phyloP scores from a whole-genome alignment of 2,113 vertebrate genomes.

The Scytalopus superciliaris region DNA sequence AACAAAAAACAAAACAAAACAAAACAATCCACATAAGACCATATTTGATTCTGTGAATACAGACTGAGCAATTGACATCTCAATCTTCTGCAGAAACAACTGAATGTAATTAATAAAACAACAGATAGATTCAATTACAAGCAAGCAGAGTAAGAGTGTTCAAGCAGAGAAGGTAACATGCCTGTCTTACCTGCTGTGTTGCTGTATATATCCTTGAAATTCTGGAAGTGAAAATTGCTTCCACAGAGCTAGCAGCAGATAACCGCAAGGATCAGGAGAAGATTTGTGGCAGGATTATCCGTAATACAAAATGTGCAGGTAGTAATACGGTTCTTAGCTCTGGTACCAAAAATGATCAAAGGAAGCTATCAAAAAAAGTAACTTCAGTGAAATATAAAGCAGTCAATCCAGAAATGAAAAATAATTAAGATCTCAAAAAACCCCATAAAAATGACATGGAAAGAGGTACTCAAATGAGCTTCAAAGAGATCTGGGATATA shows the following conservation, averaged over 20 bases:
- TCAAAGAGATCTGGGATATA: neutral
- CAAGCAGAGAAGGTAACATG: neutral
- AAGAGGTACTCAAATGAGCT: neutral
- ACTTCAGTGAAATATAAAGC: neutral
- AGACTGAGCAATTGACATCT: neutral
- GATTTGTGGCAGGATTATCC: constrained; percentile 52
- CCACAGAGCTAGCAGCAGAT: neutral
- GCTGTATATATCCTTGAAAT: neutral
- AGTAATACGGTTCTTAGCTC: constrained; percentile 22
- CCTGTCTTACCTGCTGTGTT: neutral
- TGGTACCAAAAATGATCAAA: constrained; percentile 9
- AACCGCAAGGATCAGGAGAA: constrained; percentile 41
- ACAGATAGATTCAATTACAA: neutral
- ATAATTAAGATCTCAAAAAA: neutral
- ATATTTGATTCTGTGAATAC: neutral
- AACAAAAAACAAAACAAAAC: too few relatives aligned
- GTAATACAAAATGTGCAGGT: neutral
- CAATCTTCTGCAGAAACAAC: neutral
- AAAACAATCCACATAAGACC: too few relatives aligned
- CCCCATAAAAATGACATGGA: neutral
- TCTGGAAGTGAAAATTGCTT: constrained; percentile 27
- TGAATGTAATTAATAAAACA: neutral
- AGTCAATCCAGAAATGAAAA: neutral
- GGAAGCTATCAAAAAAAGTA: neutral
- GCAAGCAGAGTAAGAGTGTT: neutral